Conservation (phyloP, 2,888 invertebrate genomes). For the Brachynemurus nebulosus region DNA sequence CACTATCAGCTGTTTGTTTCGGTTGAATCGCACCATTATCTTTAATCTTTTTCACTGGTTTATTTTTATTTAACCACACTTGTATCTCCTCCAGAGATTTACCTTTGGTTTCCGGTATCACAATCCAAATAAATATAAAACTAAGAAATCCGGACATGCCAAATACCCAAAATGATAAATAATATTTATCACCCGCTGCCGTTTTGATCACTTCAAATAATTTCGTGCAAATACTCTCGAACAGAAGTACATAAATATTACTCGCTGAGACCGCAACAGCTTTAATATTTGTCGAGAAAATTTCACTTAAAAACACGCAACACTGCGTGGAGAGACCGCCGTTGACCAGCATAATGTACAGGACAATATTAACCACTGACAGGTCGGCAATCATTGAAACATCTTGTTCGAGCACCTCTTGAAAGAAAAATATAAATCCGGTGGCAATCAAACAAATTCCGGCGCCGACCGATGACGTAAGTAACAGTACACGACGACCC, state of each 20-base stretch:
- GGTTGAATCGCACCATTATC: too few species aligned
- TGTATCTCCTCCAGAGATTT: conserved; percentile 7
- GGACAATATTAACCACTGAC: background rate
- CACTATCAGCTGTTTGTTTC: too few species aligned
- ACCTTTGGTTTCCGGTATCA: conserved; percentile 4
- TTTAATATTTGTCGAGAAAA: conserved; percentile 7
- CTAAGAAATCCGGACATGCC: background rate
- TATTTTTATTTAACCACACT: background rate
- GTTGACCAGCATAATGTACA: conserved; percentile 5
- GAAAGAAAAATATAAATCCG: conserved; percentile 36
- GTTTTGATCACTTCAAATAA: conserved; percentile 5
- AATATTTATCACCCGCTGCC: background rate
- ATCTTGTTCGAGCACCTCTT: conserved; percentile 27
- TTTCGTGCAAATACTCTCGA: conserved; percentile 2
- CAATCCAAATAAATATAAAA: conserved; percentile 2
- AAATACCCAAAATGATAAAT: conserved; percentile 2
- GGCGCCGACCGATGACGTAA: conserved; percentile 42
- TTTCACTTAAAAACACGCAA: conserved; percentile 2
- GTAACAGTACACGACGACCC: conserved; percentile 42
- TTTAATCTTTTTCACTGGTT: background rate
- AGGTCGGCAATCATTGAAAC: conserved; percentile 19
- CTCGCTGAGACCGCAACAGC: background rate
- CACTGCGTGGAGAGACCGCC: conserved; percentile 3
- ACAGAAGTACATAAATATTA: background rate
- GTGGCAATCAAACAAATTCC: conserved; percentile 37